A percentile compares a stretch with the other conserved stretches of the same genome.
These are phyloP conservation scores for Deroplatys truncata DNA, from an alignment of 2,888 invertebrate genomes.

Conservation along the genomic window DNA sequence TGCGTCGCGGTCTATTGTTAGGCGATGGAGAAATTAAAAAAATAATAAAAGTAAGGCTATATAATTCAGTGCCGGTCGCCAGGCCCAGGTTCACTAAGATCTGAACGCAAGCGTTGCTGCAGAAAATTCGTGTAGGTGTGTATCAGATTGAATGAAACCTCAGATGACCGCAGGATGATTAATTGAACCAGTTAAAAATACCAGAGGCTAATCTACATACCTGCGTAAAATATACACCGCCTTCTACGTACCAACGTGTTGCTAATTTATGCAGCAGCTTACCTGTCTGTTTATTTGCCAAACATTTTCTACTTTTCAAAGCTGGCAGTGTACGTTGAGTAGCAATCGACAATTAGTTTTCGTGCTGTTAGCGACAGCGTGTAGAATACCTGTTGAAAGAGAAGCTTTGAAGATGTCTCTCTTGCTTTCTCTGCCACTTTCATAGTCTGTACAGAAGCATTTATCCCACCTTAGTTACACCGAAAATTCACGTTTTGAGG, in stretches of 20 bases:
- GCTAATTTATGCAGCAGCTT: not conserved
- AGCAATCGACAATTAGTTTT: not conserved
- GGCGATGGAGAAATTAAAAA: not conserved
- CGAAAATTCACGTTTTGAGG: no score
- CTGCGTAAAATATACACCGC: not conserved
- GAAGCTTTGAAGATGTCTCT: no score
- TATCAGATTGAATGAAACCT: not conserved
- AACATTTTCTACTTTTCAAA: not conserved
- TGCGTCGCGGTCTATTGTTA: not conserved
- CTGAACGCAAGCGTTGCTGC: not conserved
- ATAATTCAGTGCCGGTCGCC: not conserved
- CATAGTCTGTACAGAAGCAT: no score
- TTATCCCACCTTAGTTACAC: no score
- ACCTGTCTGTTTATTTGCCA: not conserved
- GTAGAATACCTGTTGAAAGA: no score
- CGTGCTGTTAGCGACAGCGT: not conserved
- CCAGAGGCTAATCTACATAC: not conserved
- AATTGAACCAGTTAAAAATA: conserved; percentile 1
- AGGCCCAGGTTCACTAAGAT: not conserved
- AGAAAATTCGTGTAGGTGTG: not conserved
- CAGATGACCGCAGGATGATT: not conserved
- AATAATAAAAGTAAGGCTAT: not conserved
- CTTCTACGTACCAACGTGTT: not conserved
- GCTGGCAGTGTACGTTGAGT: not conserved
- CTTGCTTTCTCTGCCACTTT: no score